Conservation (phyloP, 2,113 vertebrate genomes). For the Centrocercus urophasianus region DNA sequence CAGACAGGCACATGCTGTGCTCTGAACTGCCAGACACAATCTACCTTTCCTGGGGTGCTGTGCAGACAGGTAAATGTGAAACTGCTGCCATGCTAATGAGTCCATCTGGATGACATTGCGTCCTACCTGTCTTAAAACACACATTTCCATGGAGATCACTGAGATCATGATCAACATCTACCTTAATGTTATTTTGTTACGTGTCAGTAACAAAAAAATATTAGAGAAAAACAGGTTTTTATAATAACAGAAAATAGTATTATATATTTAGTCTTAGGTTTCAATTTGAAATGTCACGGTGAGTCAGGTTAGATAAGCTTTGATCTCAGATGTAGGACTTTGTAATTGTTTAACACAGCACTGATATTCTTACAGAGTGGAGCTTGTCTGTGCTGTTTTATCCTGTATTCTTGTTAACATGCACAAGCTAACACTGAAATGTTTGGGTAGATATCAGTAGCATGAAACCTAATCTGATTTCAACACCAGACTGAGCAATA, state of each 20-base stretch:
- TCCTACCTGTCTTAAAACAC: neutral
- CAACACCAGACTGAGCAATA: neutral
- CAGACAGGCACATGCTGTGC: neutral
- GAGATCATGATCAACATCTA: constrained; percentile 40
- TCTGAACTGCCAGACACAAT: neutral
- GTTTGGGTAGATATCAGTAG: neutral
- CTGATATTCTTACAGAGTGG: neutral
- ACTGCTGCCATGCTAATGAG: constrained; percentile 26
- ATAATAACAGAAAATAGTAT: neutral
- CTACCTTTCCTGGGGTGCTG: neutral
- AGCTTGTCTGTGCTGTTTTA: neutral
- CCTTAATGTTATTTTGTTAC: constrained; percentile 30
- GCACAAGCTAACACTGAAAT: neutral
- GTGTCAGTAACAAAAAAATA: constrained; percentile 2
- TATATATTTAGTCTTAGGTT: constrained; percentile 22
- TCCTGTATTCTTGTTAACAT: neutral
- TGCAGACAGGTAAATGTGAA: constrained; percentile 6
- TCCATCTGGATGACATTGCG: constrained; percentile 42
- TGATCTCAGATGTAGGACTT: neutral
- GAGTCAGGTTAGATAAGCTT: neutral
- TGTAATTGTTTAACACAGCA: neutral
- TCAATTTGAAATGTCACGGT: constrained; percentile 20
- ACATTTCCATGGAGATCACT: neutral
- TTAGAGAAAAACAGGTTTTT: constrained; percentile 32
- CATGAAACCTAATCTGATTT: neutral